phyloP scores from a whole-genome alignment of 2,113 vertebrate species.

The Ahaetulla prasina region DNA sequence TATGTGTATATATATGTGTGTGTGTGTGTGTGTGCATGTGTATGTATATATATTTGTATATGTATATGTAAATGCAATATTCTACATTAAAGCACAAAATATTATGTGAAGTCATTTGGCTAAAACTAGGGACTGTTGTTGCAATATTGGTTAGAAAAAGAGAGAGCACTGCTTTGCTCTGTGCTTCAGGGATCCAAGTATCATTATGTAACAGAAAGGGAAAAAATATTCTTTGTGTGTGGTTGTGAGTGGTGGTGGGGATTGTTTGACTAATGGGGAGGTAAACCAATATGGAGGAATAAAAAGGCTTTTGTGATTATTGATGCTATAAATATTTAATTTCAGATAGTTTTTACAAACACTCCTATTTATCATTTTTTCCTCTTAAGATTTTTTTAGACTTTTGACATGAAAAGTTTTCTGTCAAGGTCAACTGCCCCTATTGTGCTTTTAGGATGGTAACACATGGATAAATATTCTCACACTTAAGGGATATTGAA shows the following conservation, averaged over 20 bases:
- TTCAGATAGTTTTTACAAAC: not conserved
- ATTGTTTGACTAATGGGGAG: not conserved
- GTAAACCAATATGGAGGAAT: not conserved
- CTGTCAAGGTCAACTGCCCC: constrained; percentile 22
- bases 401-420: not conserved
- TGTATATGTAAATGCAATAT: no score
- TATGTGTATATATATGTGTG: no score
- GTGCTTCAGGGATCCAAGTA: not conserved
- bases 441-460: constrained; percentile 22
- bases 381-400: not conserved
- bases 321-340: not conserved
- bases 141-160: no score
- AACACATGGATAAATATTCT: not conserved
- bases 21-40: no score
- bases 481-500: constrained; percentile 8
- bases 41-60: no score
- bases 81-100: not conserved
- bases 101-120: not conserved
- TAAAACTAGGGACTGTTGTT: not conserved
- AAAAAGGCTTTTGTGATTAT: not conserved
- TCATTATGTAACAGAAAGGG: not conserved
- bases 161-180: not conserved
- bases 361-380: not conserved
- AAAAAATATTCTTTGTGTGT: not conserved
- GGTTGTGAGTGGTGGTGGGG: not conserved